These are phyloP conservation scores for Lithobates sylvaticus DNA, from an alignment of 2,797 vertebrate species.

Conservation along the genomic window DNA sequence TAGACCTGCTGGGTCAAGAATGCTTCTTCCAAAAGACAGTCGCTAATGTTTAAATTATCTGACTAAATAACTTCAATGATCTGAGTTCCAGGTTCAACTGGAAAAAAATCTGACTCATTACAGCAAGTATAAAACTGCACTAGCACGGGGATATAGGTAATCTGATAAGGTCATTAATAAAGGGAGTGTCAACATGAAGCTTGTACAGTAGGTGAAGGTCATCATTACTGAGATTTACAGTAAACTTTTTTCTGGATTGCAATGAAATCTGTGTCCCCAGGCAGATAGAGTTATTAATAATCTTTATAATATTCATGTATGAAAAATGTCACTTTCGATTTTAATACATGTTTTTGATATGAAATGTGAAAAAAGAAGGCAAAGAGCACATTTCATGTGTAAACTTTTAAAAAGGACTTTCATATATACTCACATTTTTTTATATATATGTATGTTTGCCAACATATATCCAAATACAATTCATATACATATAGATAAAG, in stretches of 20 bases:
- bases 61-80: slow-evolving; percentile 79
- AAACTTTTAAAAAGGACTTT: too few species aligned
- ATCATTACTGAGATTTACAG: slow-evolving; percentile 67
- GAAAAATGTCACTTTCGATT: slow-evolving; percentile 45
- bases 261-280: slow-evolving; percentile 67
- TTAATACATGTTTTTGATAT: not conserved
- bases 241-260: slow-evolving; percentile 67
- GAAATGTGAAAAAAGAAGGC: too few species aligned
- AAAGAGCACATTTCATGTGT: too few species aligned
- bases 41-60: slow-evolving; percentile 83
- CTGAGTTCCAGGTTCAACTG: slow-evolving; percentile 77
- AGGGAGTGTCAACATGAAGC: slow-evolving; percentile 68
- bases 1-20: slow-evolving; percentile 81
- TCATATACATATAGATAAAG: too few species aligned
- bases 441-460: too few species aligned
- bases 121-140: slow-evolving; percentile 66
- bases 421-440: too few species aligned
- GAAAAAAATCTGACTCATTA: slow-evolving; percentile 72
- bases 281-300: slow-evolving; percentile 48
- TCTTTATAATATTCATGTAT: not conserved
- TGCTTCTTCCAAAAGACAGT: slow-evolving; percentile 77
- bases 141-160: slow-evolving; percentile 62
- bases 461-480: too few species aligned
- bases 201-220: slow-evolving; percentile 65
- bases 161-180: slow-evolving; percentile 69